A percentile compares a stretch with the other conserved stretches of the same genome.
Conservation (phyloP, 2,888 invertebrate genomes). For the Eilema depressum region DNA sequence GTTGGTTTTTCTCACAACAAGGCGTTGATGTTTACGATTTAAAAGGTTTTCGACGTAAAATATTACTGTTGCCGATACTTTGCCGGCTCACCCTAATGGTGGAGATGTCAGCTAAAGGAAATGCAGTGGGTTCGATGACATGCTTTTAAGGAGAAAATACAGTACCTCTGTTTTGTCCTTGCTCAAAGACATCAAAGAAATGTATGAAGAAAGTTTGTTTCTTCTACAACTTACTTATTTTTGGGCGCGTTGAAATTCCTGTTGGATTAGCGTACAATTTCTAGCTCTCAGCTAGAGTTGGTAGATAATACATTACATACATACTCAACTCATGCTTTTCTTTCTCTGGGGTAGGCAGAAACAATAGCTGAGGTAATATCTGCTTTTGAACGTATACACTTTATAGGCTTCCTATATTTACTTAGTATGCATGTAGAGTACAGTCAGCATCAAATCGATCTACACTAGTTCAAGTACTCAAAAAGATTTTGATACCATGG, state of each 20-base stretch:
- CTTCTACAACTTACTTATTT: not conserved
- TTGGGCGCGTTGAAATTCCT: not conserved
- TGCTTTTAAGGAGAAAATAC: conserved; percentile 32
- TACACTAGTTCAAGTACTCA: no score
- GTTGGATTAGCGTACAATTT: not conserved
- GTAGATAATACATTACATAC: not conserved
- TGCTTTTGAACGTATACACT: no score
- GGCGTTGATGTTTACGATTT: conserved; percentile 81
- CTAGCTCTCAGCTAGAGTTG: not conserved
- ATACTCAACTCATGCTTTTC: not conserved
- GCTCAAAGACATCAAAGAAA: conserved; percentile 3
- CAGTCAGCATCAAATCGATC: no score
- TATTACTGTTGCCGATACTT: conserved; percentile 77
- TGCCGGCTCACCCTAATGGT: conserved; percentile 56
- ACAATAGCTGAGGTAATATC: no score
- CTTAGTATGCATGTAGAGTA: no score
- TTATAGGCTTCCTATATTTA: no score
- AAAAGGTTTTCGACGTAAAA: conserved; percentile 83
- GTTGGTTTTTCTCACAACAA: conserved; percentile 73
- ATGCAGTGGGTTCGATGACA: conserved; percentile 52
- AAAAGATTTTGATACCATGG: no score
- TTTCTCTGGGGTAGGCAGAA: not conserved
- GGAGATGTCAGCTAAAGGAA: conserved; percentile 58
- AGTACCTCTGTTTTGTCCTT: conserved; percentile 6
- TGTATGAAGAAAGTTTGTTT: not conserved